Evolutionary conservation across 2,888 invertebrate species (phyloP).

Genomic region (Oxytorus armatus): DNA sequence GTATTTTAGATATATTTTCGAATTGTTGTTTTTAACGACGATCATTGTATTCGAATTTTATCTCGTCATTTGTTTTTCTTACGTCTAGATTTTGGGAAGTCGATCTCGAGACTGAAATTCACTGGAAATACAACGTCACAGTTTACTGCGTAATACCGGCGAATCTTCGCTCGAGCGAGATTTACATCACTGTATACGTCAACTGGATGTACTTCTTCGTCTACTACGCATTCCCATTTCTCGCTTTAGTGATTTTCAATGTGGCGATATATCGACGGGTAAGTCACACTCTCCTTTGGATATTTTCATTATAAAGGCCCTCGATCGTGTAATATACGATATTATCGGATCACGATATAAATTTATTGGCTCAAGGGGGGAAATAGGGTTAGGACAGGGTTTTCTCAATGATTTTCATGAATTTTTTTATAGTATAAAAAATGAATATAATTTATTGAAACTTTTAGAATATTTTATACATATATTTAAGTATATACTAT

Average conservation of each 20-base stretch:
- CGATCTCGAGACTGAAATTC: slow-evolving; percentile 82
- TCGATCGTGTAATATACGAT: too few species aligned
- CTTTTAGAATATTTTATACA: too few species aligned
- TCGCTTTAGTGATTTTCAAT: slow-evolving; percentile 95
- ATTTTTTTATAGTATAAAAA: too few species aligned
- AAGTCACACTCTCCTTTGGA: slow-evolving; percentile 78
- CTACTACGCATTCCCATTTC: slow-evolving; percentile 97
- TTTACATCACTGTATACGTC: slow-evolving; percentile 94
- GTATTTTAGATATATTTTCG: too few species aligned
- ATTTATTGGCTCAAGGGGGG: too few species aligned
- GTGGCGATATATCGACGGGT: slow-evolving; percentile 95
- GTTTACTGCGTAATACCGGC: slow-evolving; percentile 91
- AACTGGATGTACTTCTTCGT: slow-evolving; percentile 97
- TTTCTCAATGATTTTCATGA: too few species aligned
- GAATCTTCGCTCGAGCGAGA: slow-evolving; percentile 88
- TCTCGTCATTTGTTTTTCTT: not conserved
- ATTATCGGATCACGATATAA: too few species aligned
- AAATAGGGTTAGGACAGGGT: too few species aligned
- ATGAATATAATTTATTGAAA: too few species aligned
- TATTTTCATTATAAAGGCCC: not conserved
- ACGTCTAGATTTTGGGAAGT: slow-evolving; percentile 89
- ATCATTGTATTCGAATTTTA: not conserved
- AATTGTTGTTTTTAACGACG: too few species aligned
- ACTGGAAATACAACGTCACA: slow-evolving; percentile 85
- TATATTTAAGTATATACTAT: too few species aligned